Evolutionary conservation across 2,797 vertebrate species (phyloP), one percentile per base, ranked within the genome.

Genomic region (Platyrinchus mystaceus): DNA sequence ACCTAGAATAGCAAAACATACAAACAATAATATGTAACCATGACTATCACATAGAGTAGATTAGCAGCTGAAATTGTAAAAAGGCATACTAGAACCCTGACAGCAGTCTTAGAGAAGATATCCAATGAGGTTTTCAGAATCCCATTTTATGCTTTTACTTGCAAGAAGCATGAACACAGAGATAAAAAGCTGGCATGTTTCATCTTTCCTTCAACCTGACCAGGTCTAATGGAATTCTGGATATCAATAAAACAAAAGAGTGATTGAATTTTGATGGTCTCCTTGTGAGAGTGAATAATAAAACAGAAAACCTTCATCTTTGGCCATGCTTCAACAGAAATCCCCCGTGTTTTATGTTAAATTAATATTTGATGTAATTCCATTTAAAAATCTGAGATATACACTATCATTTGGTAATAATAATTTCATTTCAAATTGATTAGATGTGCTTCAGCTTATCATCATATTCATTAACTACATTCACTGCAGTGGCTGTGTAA

Each of bases 151-250:
- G 53, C 84, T 86, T 56, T 91, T 77, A 52, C 73, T 67, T 67
- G 77, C 37, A 94, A 62, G 80, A 90, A 85, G 15, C 60, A 84
- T 64, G 81, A 94, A 90, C 66, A 86, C 13, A 85, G 76, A 92
- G 87, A 94, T 87, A 87, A 89, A 96, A 92, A 95, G 73, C 52
- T 88, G 43, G n/a, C 34, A 70, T 63, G 67, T 96, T 96, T 96
- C 69, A 53, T 96, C 88, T 74, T 68, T 69, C 56, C 52, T 92
- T 60, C 83, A 92, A 69, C 84, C 58, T 86, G 34, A 85, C 32
- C 32, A 84, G 69, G 69, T 89, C 55, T 89, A 87, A 90, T 82
- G 69, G 50, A 82, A 78, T 94, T 71, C 52, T 70, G 53, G 30
- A 53, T 82, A 92, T 92, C 82, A 92, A 94, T 93, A 84, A 93